Evolutionary conservation across 2,888 invertebrate species (phyloP), one percentile per base, ranked within the genome.

Genomic region (Conistra vaccinii): DNA sequence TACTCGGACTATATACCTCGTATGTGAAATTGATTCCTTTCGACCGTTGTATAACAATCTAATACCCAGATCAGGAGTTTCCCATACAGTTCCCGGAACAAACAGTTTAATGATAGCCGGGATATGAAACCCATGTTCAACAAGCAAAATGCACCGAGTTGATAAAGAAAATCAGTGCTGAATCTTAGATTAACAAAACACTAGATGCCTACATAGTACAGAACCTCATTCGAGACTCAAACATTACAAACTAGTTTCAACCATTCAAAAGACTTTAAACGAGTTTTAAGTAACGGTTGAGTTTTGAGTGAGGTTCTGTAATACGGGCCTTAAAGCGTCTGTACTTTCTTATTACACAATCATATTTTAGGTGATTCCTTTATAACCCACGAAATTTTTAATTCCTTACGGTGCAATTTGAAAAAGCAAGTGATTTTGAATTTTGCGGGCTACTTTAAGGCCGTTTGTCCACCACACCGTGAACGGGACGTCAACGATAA

Each of bases 71-170:
- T 96, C 96, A 12, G 96, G 96, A 7, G 80, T 78, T 65, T 95
- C 94, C 95, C 96, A 96, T 0, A 93, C 89, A 0, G n/a, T n/a
- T n/a, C n/a, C n/a, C n/a, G n/a, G n/a, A n/a, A 96, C 94, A 0
- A 95, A 84, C 0, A 94, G 88, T n/a, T 96, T 95, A 23, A 96
- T 96, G 5, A 93, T 55, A 0, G 96, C 95, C 0, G 96, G 96
- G 78, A 96, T 83, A 96, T 95, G 82, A 96, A 96, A 0, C 96
- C 96, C 92, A 96, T 95, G 83, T 95, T 95, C 1, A 96, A 96
- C 7, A 96, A 84, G 60, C 96, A 96, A 85, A 96, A 95, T 0
- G 96, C 95, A n/a, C 96, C 96, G 0, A 96, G 89, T 96, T 96
- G 93, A 20, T 94, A 95, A 60, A 69, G 76, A 69, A 51, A 42